Evolutionary conservation across 1,140 invertebrate species (phyloP), one percentile per base, ranked within the genome.

Genomic region (Drosophila insularis): DNA sequence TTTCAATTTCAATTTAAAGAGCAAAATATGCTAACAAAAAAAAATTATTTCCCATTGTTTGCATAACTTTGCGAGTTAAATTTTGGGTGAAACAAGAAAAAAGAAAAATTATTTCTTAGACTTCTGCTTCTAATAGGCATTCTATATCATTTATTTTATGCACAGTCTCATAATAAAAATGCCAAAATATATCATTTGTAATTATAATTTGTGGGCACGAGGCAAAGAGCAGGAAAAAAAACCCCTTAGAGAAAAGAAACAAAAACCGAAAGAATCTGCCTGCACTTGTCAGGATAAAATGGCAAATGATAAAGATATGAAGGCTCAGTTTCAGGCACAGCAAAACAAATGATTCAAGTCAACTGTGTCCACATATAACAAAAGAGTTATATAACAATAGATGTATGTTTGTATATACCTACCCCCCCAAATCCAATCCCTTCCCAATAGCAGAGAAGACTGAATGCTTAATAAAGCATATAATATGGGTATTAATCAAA

Each of bases 401-500:
- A 31, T 50, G 17, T 21, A 21, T 10, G 17, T 37, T 2, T 3
- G 17, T 50, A 11, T 19, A 27, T 27, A 0, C 8, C 14, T 7
- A 8, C 8, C 43, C 19, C 19, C 5, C 50, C 31, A 37, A 35
- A 58, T 4, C 11, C 23, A 8, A 13, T 21, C n/a, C n/a, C 54
- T 13, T 3, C 54, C 17, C 23, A n/a, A 14, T 39, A 32, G 19
- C 40, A 60, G 63, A 62, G 40, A 63, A 63, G 27, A 64, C 55
- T 81, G 55, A 67, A 46, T 84, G 81, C 68, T 72, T 87, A 87
- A 89, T 87, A 89, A 89, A 89, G 77, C 84, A 89, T 84, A 87
- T 87, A 89, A 87, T 87, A 89, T 87, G 85, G 72, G 78, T 80
- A 87, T 87, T 89, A 87, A 87, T 87, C 84, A 87, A 89, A 72